These are phyloP conservation scores for Perca flavescens DNA, from an alignment of 2,113 vertebrate genomes.

Conservation along the genomic window DNA sequence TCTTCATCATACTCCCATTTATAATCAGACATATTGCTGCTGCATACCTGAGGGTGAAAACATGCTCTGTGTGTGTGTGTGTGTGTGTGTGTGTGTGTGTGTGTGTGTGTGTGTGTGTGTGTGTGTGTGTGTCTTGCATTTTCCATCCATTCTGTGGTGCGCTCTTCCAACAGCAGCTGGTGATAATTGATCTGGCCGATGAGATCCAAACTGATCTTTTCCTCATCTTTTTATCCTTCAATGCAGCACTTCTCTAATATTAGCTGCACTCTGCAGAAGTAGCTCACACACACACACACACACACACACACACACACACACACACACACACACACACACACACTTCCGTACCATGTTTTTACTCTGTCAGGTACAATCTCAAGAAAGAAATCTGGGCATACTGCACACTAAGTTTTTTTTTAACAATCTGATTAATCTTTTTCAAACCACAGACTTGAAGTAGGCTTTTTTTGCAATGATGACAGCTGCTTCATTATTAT, in stretches of 20 bases:
- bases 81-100: too few relatives aligned
- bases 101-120: neutral
- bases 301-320: neutral
- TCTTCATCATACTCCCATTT: neutral
- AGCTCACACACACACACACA: neutral
- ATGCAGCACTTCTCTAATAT: neutral
- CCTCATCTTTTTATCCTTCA: constrained; percentile 5
- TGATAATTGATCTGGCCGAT: constrained; percentile 46
- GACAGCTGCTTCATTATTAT: constrained; percentile 64
- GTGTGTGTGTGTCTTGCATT: constrained; percentile 9
- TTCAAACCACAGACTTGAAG: constrained; percentile 35
- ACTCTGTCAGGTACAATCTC: constrained; percentile 45
- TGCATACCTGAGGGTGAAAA: constrained; percentile 29
- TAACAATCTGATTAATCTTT: constrained; percentile 33
- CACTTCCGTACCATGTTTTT: constrained; percentile 16
- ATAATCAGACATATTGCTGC: constrained; percentile 9
- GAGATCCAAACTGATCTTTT: constrained; percentile 36
- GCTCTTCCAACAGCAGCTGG: constrained; percentile 57
- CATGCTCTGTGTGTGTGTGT: constrained; percentile 1
- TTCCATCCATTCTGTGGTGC: constrained; percentile 26
- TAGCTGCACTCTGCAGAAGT: neutral
- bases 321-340: neutral
- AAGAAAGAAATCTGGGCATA: constrained; percentile 18
- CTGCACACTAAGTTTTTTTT: constrained; percentile 38
- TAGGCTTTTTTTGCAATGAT: constrained; percentile 34